Evolutionary conservation across 2,888 invertebrate species (phyloP).

Genomic region (Campoplex nolae): DNA sequence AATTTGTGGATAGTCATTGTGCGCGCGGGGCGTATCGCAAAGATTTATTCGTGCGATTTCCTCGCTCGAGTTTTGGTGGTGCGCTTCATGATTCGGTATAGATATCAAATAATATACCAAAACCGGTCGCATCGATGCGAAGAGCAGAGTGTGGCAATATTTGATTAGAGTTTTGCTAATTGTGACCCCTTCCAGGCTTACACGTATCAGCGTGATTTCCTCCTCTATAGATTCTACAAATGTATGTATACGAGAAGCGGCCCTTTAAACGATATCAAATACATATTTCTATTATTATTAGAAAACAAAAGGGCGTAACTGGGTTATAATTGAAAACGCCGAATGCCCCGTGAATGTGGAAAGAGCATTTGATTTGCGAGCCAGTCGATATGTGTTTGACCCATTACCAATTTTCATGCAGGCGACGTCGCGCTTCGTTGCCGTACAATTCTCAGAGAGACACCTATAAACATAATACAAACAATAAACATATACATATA

Average conservation of each 20-base stretch:
- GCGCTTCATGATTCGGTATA: constrained; percentile 28
- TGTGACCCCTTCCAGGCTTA: constrained; percentile 65
- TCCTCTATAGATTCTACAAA: constrained; percentile 11
- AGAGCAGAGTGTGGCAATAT: constrained; percentile 69
- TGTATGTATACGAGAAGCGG: background rate
- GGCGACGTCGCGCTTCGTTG: constrained; percentile 25
- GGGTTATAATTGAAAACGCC: background rate
- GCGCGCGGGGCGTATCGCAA: constrained; percentile 3
- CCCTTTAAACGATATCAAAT: constrained; percentile 31
- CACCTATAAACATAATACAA: constrained; percentile 24
- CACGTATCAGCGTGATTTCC: background rate
- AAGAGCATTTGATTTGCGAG: constrained; percentile 17
- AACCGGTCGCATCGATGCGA: background rate
- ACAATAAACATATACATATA: background rate
- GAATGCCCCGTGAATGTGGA: background rate
- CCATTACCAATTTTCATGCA: constrained; percentile 48
- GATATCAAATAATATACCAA: constrained; percentile 7
- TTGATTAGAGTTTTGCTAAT: constrained; percentile 79
- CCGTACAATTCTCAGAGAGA: constrained; percentile 33
- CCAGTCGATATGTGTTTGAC: constrained; percentile 26
- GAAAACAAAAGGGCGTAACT: constrained; percentile 19
- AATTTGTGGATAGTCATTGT: constrained; percentile 40
- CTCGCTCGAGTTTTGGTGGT: constrained; percentile 12
- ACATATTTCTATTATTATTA: constrained; percentile 25
- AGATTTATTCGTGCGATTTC: constrained; percentile 34